These are phyloP conservation scores for Enteromius unitaeniatus DNA, from an alignment of 2,797 vertebrate species.

Conservation along the genomic window DNA sequence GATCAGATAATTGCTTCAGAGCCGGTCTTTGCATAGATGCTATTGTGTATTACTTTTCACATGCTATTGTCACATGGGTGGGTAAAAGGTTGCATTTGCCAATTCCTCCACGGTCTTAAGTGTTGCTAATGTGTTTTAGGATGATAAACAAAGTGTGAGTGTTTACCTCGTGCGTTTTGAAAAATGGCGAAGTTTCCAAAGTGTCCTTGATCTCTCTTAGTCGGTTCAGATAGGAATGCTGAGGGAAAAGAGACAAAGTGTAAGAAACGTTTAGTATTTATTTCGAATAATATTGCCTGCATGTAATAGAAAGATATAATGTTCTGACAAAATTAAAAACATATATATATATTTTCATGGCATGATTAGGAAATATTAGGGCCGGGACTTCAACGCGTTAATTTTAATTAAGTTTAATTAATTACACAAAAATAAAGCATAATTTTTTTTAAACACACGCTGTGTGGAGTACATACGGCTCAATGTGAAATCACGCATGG, in stretches of 20 bases:
- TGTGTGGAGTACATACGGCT: too few relatives aligned
- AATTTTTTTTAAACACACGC: too few relatives aligned
- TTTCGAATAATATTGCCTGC: background rate
- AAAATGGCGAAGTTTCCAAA: conserved; percentile 90
- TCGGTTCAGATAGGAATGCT: conserved; percentile 87
- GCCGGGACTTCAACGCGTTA: too few relatives aligned
- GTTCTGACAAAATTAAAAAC: too few relatives aligned
- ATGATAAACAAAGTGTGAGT: background rate
- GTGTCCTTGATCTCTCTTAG: conserved; percentile 86
- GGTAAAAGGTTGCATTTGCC: background rate
- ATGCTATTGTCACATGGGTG: background rate
- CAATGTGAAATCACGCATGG: too few relatives aligned
- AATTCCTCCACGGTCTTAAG: background rate
- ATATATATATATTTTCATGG: too few relatives aligned
- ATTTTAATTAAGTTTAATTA: too few relatives aligned
- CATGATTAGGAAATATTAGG: too few relatives aligned
- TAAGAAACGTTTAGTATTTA: background rate
- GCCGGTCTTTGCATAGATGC: background rate
- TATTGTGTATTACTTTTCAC: background rate
- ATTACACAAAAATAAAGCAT: too few relatives aligned
- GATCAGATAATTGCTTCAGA: background rate
- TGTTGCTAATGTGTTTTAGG: background rate
- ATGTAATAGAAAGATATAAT: background rate
- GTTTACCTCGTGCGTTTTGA: conserved; percentile 93
- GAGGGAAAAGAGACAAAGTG: conserved; percentile 36